These are phyloP conservation scores for Harpagoxenus sublaevis DNA, from an alignment of 2,888 invertebrate species.

Conservation along the genomic window DNA sequence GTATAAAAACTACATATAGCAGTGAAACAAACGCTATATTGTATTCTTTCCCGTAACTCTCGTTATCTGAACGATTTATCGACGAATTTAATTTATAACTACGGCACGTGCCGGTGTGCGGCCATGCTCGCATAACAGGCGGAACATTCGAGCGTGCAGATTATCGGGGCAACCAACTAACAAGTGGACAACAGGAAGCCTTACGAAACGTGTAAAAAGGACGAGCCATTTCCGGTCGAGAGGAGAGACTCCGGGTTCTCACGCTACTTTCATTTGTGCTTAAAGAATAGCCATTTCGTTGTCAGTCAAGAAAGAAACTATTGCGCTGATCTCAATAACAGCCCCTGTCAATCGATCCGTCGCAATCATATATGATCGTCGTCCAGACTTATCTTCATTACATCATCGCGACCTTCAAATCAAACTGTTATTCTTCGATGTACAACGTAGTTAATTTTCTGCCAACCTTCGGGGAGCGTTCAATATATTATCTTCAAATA, in stretches of 20 bases:
- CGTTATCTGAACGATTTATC: slow-evolving; percentile 64
- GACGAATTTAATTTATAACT: slow-evolving; percentile 59
- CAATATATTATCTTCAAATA: slow-evolving; percentile 8
- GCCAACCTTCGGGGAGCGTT: neutral
- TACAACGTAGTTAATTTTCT: slow-evolving; percentile 15
- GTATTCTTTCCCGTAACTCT: slow-evolving; percentile 34
- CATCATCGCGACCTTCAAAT: slow-evolving; percentile 37
- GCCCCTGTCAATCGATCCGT: neutral
- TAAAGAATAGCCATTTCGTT: neutral
- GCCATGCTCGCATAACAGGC: slow-evolving; percentile 51
- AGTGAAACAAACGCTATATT: slow-evolving; percentile 1
- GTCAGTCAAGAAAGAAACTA: neutral
- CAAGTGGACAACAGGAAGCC: slow-evolving; percentile 58
- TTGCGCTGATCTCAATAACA: neutral
- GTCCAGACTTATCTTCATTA: slow-evolving; percentile 26
- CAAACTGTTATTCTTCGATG: neutral
- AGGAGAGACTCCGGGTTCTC: neutral
- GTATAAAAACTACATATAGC: slow-evolving; percentile 10
- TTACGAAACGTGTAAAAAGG: slow-evolving; percentile 51
- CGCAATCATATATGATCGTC: neutral
- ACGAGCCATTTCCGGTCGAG: slow-evolving; percentile 6
- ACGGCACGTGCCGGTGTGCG: slow-evolving; percentile 48
- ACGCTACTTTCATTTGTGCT: slow-evolving; percentile 28
- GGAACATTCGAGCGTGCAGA: slow-evolving; percentile 32
- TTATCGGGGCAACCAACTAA: slow-evolving; percentile 47